Percentiles rank a stretch among this genome's conserved stretches.
Evolutionary conservation across 2,888 invertebrate genomes (phyloP).

Genomic region (Eupithecia dodoneata): DNA sequence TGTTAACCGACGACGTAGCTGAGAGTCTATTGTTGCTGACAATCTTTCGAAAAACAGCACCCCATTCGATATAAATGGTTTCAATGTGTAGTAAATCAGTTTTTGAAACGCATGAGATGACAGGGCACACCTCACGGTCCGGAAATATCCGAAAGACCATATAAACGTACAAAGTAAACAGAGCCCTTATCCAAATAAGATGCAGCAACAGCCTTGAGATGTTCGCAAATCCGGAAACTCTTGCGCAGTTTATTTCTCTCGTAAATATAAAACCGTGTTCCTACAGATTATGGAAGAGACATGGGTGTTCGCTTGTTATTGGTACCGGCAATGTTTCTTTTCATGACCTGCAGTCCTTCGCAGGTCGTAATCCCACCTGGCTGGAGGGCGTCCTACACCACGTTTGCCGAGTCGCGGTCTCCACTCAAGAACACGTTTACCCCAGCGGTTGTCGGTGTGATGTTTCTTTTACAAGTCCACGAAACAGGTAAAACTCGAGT

Average conservation of each 20-base stretch:
- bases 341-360: too few species aligned
- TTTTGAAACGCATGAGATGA: background rate
- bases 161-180: conserved; percentile 25
- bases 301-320: background rate
- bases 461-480: too few species aligned
- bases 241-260: conserved; percentile 63
- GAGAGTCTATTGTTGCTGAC: too few species aligned
- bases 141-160: background rate
- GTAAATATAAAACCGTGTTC: conserved; percentile 62
- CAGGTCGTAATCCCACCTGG: too few species aligned
- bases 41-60: too few species aligned
- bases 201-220: conserved; percentile 55
- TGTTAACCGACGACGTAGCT: too few species aligned
- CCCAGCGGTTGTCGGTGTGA: too few species aligned
- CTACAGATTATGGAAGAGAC: conserved; percentile 47
- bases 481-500: too few species aligned
- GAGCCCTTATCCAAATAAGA: conserved; percentile 21
- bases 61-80: too few species aligned
- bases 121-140: background rate
- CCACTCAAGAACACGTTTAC: too few species aligned
- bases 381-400: too few species aligned
- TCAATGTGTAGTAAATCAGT: background rate
- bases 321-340: background rate
- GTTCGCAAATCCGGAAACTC: conserved; percentile 65
- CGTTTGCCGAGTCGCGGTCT: too few species aligned